Percentiles rank a stretch among this genome's conserved stretches.
Evolutionary conservation across 2,888 invertebrate genomes (phyloP).

Genomic region (Synanthedon formicaeformis): DNA sequence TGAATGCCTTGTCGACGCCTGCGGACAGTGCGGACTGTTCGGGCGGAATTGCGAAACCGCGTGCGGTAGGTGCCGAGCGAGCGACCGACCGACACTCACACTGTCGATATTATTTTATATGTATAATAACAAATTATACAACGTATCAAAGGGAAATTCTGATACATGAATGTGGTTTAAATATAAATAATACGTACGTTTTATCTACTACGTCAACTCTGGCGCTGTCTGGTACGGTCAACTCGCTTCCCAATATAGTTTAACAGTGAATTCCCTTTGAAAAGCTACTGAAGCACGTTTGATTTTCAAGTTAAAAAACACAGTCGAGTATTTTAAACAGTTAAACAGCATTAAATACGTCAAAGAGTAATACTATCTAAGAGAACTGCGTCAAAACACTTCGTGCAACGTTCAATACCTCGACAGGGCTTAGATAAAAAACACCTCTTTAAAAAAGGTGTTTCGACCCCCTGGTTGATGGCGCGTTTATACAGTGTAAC

Average conservation of each 20-base stretch:
- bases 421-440: slow-evolving; percentile 10
- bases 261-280: too few relatives aligned
- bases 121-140: background rate
- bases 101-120: slow-evolving; percentile 5
- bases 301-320: too few relatives aligned
- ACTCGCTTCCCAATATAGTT: too few relatives aligned
- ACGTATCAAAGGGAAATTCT: too few relatives aligned
- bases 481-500: slow-evolving; percentile 62
- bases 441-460: slow-evolving; percentile 18
- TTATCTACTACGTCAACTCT: too few relatives aligned
- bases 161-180: too few relatives aligned
- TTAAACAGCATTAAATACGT: too few relatives aligned
- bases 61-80: slow-evolving; percentile 33
- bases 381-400: slow-evolving; percentile 14
- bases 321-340: too few relatives aligned
- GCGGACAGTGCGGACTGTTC: slow-evolving; percentile 56
- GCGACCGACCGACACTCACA: too few relatives aligned
- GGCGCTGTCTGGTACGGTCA: too few relatives aligned
- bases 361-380: slow-evolving; percentile 5
- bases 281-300: too few relatives aligned
- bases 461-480: slow-evolving; percentile 25
- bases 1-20: slow-evolving; percentile 36
- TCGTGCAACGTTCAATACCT: slow-evolving; percentile 8
- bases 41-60: slow-evolving; percentile 65
- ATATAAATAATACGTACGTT: too few relatives aligned